phyloP scores from a whole-genome alignment of 1,140 invertebrate genomes.

The Drosophila aff. region DNA sequence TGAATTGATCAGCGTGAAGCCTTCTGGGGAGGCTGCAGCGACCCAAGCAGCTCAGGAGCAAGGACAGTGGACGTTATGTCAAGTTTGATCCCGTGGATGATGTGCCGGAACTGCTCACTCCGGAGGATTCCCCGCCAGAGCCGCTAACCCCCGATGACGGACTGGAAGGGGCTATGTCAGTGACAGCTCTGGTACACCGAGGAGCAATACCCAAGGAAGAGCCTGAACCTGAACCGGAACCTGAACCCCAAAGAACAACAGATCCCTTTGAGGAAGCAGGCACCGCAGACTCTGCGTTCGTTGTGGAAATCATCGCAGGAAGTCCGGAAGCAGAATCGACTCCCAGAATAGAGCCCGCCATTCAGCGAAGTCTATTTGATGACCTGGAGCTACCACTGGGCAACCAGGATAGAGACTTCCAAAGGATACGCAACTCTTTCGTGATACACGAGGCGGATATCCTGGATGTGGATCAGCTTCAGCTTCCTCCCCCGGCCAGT shows the following conservation, averaged over 20 bases:
- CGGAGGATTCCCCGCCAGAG: slow-evolving; percentile 40
- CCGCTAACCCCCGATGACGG: slow-evolving; percentile 28
- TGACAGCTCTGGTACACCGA: slow-evolving; percentile 59
- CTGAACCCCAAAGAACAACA: not conserved
- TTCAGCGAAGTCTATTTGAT: slow-evolving; percentile 33
- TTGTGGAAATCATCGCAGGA: slow-evolving; percentile 66
- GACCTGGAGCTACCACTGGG: slow-evolving; percentile 46
- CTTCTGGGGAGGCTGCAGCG: not conserved
- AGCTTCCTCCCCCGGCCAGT: slow-evolving; percentile 31
- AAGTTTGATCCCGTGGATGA: slow-evolving; percentile 71
- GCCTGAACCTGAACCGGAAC: not conserved
- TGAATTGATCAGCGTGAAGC: slow-evolving; percentile 55
- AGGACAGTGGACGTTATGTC: slow-evolving; percentile 55
- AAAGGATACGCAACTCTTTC: slow-evolving; percentile 61
- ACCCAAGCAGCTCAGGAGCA: slow-evolving; percentile 16
- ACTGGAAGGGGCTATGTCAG: slow-evolving; percentile 55
- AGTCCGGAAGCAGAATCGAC: slow-evolving; percentile 47
- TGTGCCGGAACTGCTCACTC: slow-evolving; percentile 65
- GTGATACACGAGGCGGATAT: slow-evolving; percentile 75
- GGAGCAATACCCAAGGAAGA: slow-evolving; percentile 18
- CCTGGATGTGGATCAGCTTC: slow-evolving; percentile 54
- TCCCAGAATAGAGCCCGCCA: slow-evolving; percentile 4
- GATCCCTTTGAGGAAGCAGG: not conserved
- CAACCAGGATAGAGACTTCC: slow-evolving; percentile 60
- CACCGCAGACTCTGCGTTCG: slow-evolving; percentile 54